Evolutionary conservation across 2,888 invertebrate genomes (phyloP), one percentile per base, ranked within the genome.

Genomic region (Dione juno): DNA sequence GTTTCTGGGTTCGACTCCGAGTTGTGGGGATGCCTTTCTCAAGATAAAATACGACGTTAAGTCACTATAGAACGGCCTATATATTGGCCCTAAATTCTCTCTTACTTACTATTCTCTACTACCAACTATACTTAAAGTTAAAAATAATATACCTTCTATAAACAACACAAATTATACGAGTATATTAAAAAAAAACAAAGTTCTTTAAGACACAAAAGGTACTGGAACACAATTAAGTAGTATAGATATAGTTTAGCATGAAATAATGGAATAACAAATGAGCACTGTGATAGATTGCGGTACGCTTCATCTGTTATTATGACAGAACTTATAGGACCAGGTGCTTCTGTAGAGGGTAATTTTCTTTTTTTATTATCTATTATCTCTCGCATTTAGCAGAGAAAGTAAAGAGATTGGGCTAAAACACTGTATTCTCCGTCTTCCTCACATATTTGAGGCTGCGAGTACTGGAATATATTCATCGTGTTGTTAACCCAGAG

Each of bases 181-280:
- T 40, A 19, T 41, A 45, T 28, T 45, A 61, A 45, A 35, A 28
- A 16, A 45, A 45, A 16, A 45, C n/a, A 8, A n/a, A n/a, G n/a
- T 21, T 6, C 21, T 58, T 35, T 19, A 37, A 57, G 45, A 14
- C 19, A 57, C 54, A 54, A 35, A 45, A 35, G 37, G 45, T 37
- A 57, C n/a, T 54, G 11, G 1, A 40, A 40, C 45, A 61, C 61
- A 61, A 61, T 61, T 61, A 61, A 61, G 45, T 61, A 61, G 16
- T 57, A 40, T 61, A 61, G 61, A 16, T 57, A 40, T 61, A 61
- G 61, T 61, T 61, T 45, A 16, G n/a, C 37, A 73, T 67, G 61
- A 73, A 58, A 67, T 68, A 69, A 69, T 71, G 70, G 71, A 66
- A 72, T 76, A 74, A 74, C 72, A 71, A 73, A 74, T 59, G 74